Evolutionary conservation across 2,888 invertebrate genomes (phyloP).

Genomic region (Macrophya alboannulata): DNA sequence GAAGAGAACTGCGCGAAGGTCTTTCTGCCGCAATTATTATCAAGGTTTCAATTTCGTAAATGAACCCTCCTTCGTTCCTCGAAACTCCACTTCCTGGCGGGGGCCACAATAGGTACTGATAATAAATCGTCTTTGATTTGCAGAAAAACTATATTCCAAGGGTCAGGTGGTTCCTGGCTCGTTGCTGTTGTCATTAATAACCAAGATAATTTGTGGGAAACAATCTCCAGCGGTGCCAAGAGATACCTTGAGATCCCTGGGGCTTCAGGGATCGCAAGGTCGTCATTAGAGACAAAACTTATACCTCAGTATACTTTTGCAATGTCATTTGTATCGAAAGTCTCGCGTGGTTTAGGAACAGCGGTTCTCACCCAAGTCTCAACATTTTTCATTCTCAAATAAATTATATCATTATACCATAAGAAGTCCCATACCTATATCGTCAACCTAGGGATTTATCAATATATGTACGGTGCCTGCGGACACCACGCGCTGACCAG

Average conservation of each 20-base stretch:
- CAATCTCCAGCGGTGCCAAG: constrained; percentile 60
- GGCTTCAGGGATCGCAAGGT: constrained; percentile 32
- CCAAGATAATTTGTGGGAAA: constrained; percentile 67
- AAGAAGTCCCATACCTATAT: not conserved
- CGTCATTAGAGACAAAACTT: constrained; percentile 60
- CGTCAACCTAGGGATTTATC: not conserved
- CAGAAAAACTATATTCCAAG: constrained; percentile 58
- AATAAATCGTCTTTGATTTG: constrained; percentile 57
- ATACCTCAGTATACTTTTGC: constrained; percentile 60
- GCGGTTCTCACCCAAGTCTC: constrained; percentile 20
- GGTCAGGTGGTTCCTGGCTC: constrained; percentile 57
- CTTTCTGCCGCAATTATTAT: not conserved
- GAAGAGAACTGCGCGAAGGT: not conserved
- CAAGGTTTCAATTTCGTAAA: not conserved
- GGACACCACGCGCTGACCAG: not conserved
- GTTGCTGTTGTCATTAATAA: constrained; percentile 67
- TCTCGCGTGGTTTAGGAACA: not conserved
- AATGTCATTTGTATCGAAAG: constrained; percentile 63
- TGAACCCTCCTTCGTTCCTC: not conserved
- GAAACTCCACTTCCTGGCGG: constrained; percentile 10
- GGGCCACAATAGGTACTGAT: constrained; percentile 11
- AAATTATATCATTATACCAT: constrained; percentile 7
- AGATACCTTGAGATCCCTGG: constrained; percentile 43
- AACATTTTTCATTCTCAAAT: not conserved
- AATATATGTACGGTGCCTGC: not conserved